These are phyloP conservation scores for Nylanderia fulva DNA, from an alignment of 1,140 invertebrate species.

Conservation along the genomic window DNA sequence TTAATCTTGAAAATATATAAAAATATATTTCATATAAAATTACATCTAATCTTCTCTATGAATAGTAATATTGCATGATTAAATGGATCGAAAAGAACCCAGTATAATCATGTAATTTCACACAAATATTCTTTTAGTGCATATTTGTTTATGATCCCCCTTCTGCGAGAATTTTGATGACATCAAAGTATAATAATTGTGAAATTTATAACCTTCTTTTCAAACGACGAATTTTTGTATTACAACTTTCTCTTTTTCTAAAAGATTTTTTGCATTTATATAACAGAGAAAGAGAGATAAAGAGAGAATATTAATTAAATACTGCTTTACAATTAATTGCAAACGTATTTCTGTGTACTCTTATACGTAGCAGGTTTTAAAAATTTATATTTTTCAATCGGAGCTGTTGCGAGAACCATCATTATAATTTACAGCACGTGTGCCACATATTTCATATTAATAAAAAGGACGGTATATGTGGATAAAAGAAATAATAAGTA, in stretches of 20 bases:
- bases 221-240: not conserved
- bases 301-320: not conserved
- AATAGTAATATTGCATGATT: too few species aligned
- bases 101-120: too few species aligned
- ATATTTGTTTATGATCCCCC: not conserved
- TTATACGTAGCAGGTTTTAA: not conserved
- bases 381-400: not conserved
- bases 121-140: too few species aligned
- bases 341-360: not conserved
- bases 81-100: too few species aligned
- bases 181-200: not conserved
- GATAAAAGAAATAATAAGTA: constrained; percentile 2
- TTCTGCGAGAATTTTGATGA: not conserved
- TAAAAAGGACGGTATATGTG: not conserved
- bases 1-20: too few species aligned
- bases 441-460: not conserved
- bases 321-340: not conserved
- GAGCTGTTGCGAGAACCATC: not conserved
- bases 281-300: not conserved
- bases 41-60: too few species aligned
- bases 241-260: not conserved
- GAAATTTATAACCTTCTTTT: not conserved
- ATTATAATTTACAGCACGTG: constrained; percentile 8
- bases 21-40: too few species aligned
- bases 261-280: not conserved